Evolutionary conservation across 2,888 invertebrate species (phyloP).

Genomic region (Lottia gigantea): DNA sequence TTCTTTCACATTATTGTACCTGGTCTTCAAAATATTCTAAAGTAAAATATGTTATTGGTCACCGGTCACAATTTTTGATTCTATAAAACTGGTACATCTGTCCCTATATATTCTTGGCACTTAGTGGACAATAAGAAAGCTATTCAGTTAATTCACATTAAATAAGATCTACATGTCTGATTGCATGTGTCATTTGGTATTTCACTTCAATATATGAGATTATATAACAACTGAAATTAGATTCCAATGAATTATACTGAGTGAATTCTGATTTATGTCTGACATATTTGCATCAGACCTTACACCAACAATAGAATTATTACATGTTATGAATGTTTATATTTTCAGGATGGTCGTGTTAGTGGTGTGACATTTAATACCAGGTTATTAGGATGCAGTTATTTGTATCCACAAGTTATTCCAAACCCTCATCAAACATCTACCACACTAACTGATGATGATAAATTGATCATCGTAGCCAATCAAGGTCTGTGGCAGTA

Average conservation of each 20-base stretch:
- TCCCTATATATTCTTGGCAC: too few relatives aligned
- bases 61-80: too few relatives aligned
- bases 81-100: too few relatives aligned
- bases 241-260: neutral
- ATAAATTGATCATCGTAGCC: constrained; percentile 67
- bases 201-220: too few relatives aligned
- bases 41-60: too few relatives aligned
- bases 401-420: constrained; percentile 67
- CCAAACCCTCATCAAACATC: constrained; percentile 64
- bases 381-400: constrained; percentile 66
- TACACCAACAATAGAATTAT: neutral
- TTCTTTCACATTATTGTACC: too few relatives aligned
- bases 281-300: neutral
- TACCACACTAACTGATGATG: constrained; percentile 58
- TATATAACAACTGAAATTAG: neutral
- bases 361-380: constrained; percentile 67
- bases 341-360: constrained; percentile 66
- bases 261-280: neutral
- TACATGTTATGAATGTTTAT: constrained; percentile 11
- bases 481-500: constrained; percentile 80
- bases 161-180: too few relatives aligned
- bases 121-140: too few relatives aligned
- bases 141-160: too few relatives aligned
- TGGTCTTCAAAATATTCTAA: too few relatives aligned
- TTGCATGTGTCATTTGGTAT: too few relatives aligned